Evolutionary conservation across 2,797 vertebrate genomes (phyloP).

Genomic region (Triplophysa yarkandensis): DNA sequence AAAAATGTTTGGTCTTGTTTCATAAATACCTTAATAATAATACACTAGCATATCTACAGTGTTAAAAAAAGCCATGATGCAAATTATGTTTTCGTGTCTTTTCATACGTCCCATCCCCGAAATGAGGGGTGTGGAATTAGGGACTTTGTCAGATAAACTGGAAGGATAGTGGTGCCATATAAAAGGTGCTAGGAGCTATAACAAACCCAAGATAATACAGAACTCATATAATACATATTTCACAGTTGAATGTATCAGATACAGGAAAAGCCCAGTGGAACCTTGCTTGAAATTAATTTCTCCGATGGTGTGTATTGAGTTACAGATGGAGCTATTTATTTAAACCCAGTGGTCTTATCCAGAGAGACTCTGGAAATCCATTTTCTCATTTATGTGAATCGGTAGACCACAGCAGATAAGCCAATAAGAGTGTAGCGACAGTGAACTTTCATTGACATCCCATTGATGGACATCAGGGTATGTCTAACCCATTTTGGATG

Average conservation of each 20-base stretch:
- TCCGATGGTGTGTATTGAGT: slow-evolving; percentile 18
- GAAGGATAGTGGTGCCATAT: no score
- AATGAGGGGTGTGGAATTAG: no score
- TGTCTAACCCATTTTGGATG: slow-evolving; percentile 14
- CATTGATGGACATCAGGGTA: slow-evolving; percentile 10
- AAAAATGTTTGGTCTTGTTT: no score
- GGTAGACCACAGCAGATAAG: slow-evolving; percentile 11
- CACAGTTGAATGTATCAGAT: slow-evolving; percentile 28
- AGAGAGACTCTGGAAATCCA: slow-evolving; percentile 25
- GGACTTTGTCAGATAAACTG: no score
- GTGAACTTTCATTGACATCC: not conserved
- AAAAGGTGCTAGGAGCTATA: not conserved
- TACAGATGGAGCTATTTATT: slow-evolving; percentile 18
- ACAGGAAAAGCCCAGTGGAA: slow-evolving; percentile 7
- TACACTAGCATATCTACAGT: no score
- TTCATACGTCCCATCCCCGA: no score
- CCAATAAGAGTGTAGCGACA: not conserved
- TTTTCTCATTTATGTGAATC: slow-evolving; percentile 36
- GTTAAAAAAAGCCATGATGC: no score
- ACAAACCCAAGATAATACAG: not conserved
- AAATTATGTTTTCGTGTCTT: no score
- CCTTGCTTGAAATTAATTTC: slow-evolving; percentile 23
- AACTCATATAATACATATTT: slow-evolving; percentile 16
- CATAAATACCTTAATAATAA: no score
- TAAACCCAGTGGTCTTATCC: slow-evolving; percentile 28